These are phyloP conservation scores for Acleris holmiana DNA, from an alignment of 2,888 invertebrate genomes.

Conservation along the genomic window DNA sequence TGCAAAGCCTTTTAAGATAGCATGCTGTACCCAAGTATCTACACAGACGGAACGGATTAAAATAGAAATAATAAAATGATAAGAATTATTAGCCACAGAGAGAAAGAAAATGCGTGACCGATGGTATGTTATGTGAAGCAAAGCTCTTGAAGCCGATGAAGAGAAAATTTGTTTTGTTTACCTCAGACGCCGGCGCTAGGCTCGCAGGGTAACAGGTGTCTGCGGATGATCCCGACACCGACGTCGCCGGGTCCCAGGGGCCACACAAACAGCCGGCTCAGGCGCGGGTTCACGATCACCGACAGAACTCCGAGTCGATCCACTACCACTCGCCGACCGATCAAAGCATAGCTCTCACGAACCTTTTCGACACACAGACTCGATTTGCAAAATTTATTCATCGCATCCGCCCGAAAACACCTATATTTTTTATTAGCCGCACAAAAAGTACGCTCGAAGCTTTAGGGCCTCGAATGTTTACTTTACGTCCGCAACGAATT, in stretches of 20 bases:
- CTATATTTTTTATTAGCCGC: conserved; percentile 74
- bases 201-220: conserved; percentile 51
- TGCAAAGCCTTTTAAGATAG: conserved; percentile 12
- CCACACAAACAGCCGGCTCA: conserved; percentile 53
- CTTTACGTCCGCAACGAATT: conserved; percentile 64
- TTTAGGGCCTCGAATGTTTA: conserved; percentile 60
- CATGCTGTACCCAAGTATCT: not conserved
- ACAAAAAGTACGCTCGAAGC: conserved; percentile 64
- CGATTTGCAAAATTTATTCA: conserved; percentile 83
- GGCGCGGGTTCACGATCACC: conserved; percentile 62
- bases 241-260: conserved; percentile 48
- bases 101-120: conserved; percentile 42
- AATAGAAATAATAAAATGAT: conserved; percentile 39
- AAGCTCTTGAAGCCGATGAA: conserved; percentile 7
- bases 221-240: conserved; percentile 46
- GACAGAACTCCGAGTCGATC: conserved; percentile 59
- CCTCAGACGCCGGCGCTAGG: conserved; percentile 44
- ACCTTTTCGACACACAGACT: conserved; percentile 81
- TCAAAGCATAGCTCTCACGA: conserved; percentile 81
- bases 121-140: conserved; percentile 25
- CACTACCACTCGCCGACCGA: conserved; percentile 75
- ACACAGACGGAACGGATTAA: conserved; percentile 7
- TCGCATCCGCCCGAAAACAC: conserved; percentile 82
- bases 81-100: conserved; percentile 32
- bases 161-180: conserved; percentile 24